A percentile compares a stretch with the other conserved stretches of the same genome.
These are phyloP conservation scores for Micrasema longulum DNA, from an alignment of 1,140 invertebrate genomes.

Conservation along the genomic window DNA sequence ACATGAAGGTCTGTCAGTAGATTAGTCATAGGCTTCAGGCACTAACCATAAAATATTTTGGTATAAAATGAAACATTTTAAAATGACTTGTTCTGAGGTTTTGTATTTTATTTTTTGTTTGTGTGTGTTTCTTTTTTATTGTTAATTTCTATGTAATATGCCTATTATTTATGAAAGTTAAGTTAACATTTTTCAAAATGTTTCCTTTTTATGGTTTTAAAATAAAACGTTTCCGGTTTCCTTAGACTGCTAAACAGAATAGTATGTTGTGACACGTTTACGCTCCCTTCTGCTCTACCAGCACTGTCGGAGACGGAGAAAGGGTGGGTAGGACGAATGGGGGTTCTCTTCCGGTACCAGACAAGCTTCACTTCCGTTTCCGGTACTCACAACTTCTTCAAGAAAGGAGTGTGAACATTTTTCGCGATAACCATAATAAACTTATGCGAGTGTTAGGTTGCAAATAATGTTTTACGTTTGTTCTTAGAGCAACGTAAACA, in stretches of 20 bases:
- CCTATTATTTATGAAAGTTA: too few relatives aligned
- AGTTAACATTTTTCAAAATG: too few relatives aligned
- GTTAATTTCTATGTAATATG: too few relatives aligned
- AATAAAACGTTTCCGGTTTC: not conserved
- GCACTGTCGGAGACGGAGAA: not conserved
- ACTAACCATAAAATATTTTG: too few relatives aligned
- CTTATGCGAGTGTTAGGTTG: not conserved
- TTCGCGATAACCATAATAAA: slow-evolving; percentile 3
- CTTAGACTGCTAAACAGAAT: not conserved
- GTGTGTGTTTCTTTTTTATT: too few relatives aligned
- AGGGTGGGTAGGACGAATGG: slow-evolving; percentile 6
- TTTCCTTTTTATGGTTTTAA: not conserved
- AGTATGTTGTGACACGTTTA: slow-evolving; percentile 3
- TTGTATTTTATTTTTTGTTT: too few relatives aligned
- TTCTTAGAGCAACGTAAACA: too few relatives aligned
- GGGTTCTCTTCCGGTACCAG: slow-evolving; percentile 43
- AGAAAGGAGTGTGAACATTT: slow-evolving; percentile 29
- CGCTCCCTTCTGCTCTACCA: not conserved
- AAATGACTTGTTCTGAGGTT: too few relatives aligned
- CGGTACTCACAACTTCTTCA: slow-evolving; percentile 17
- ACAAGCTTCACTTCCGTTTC: slow-evolving; percentile 52
- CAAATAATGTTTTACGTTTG: too few relatives aligned
- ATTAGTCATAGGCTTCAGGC: too few relatives aligned
- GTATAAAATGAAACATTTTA: too few relatives aligned
- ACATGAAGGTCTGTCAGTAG: too few relatives aligned